Percentiles rank a stretch among this genome's conserved stretches.
phyloP scores from a whole-genome alignment of 2,888 invertebrate genomes.

The Leptinotarsa tumamoca region DNA sequence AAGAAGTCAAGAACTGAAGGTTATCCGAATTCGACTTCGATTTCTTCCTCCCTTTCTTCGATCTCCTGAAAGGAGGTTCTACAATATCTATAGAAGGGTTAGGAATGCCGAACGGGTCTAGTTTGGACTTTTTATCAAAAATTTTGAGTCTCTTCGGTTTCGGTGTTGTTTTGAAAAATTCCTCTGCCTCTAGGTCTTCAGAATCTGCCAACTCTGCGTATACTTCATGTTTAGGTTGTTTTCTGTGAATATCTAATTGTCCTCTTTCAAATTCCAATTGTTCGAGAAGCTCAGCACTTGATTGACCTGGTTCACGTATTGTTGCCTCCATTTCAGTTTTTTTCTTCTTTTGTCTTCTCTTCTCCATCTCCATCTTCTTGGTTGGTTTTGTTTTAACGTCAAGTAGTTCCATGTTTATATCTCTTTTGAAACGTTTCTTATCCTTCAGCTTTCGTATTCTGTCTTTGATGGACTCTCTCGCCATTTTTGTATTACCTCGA shows the following conservation, averaged over 20 bases:
- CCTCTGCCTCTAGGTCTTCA: constrained; percentile 41
- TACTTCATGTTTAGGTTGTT: constrained; percentile 38
- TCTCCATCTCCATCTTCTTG: constrained; percentile 31
- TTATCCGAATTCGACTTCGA: constrained; percentile 35
- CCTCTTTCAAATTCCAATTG: constrained; percentile 42
- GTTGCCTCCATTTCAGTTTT: constrained; percentile 48
- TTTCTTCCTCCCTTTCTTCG: constrained; percentile 29
- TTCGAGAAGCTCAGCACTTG: constrained; percentile 50
- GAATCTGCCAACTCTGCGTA: constrained; percentile 48
- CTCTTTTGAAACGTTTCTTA: constrained; percentile 49
- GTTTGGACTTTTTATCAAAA: constrained; percentile 39
- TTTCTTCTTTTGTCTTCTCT: constrained; percentile 36
- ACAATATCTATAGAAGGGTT: constrained; percentile 31
- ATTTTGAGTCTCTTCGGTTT: constrained; percentile 31
- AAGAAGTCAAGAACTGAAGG: constrained; percentile 42
- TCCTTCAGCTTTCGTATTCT: constrained; percentile 37
- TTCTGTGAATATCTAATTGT: constrained; percentile 15
- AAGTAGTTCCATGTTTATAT: constrained; percentile 60
- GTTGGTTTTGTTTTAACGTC: constrained; percentile 48
- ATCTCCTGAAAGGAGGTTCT: constrained; percentile 28
- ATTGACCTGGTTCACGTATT: constrained; percentile 46
- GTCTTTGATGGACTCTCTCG: constrained; percentile 36
- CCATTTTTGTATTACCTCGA: constrained; percentile 34
- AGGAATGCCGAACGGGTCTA: constrained; percentile 31
- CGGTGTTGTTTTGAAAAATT: constrained; percentile 25